These are phyloP conservation scores for Itoplectis maculator DNA, from an alignment of 2,888 invertebrate species.

Conservation along the genomic window DNA sequence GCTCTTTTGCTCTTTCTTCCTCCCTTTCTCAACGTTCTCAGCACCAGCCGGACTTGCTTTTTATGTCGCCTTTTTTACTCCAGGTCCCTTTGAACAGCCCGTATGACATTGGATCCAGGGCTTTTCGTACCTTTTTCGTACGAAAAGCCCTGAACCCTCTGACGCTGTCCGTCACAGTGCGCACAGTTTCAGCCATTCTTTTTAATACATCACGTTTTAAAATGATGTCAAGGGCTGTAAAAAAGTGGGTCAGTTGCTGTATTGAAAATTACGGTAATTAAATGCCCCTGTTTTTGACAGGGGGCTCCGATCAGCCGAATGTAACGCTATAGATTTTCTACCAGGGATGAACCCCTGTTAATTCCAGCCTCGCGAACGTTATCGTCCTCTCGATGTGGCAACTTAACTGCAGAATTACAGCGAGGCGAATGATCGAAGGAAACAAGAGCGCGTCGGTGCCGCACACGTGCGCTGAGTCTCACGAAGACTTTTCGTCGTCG, in stretches of 20 bases:
- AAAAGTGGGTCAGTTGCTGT: no score
- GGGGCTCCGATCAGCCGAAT: no score
- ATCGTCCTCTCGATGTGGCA: slow-evolving; percentile 5
- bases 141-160: no score
- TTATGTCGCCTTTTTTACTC: slow-evolving; percentile 11
- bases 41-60: not conserved
- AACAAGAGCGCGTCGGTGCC: slow-evolving; percentile 37
- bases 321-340: no score
- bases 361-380: slow-evolving; percentile 46
- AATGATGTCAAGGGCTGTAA: no score
- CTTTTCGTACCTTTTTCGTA: no score
- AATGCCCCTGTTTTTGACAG: no score
- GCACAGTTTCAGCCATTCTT: no score
- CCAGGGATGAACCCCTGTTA: slow-evolving; percentile 50
- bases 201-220: no score
- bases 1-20: slow-evolving; percentile 32
- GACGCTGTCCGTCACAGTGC: no score
- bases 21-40: not conserved
- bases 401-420: slow-evolving; percentile 26
- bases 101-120: not conserved
- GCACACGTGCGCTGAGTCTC: slow-evolving; percentile 10
- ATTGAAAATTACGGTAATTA: no score
- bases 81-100: not conserved
- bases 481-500: slow-evolving; percentile 36
- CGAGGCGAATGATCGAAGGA: slow-evolving; percentile 58